Conservation (phyloP, 2,797 vertebrate species). For the Cossypha caffra region DNA sequence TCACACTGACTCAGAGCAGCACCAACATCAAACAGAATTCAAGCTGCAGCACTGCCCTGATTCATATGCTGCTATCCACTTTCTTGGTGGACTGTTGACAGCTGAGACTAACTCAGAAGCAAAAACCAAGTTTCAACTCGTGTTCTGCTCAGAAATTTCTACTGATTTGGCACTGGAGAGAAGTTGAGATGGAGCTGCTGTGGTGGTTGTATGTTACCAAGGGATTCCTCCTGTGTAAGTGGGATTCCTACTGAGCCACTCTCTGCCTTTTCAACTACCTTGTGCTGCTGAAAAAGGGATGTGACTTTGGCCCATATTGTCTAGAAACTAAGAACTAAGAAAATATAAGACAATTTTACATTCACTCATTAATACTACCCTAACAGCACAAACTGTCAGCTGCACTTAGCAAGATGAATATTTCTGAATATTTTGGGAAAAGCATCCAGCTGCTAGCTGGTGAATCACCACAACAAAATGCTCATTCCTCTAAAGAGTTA, state of each 20-base stretch:
- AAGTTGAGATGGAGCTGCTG: not conserved
- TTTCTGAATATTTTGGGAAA: conserved; percentile 22
- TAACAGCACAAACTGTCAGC: not conserved
- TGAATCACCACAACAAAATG: conserved; percentile 34
- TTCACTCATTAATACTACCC: not conserved
- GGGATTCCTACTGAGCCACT: not conserved
- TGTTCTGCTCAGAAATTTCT: not conserved
- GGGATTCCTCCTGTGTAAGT: not conserved
- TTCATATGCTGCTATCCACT: not conserved
- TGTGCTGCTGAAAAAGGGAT: not conserved
- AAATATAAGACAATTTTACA: not conserved
- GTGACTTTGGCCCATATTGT: not conserved
- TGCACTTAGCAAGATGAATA: not conserved
- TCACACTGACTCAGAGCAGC: not conserved
- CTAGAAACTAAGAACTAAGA: not conserved
- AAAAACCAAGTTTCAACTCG: not conserved
- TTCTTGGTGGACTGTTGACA: not conserved
- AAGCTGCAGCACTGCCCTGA: not conserved
- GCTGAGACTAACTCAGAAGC: not conserved
- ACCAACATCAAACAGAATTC: not conserved
- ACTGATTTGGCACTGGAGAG: not conserved
- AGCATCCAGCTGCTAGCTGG: conserved; percentile 21
- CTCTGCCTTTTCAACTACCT: not conserved
- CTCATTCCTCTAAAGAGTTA: not conserved
- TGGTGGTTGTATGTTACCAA: not conserved